Evolutionary conservation across 2,797 vertebrate species (phyloP), one percentile per base, ranked within the genome.

Genomic region (Epinephelus coioides): DNA sequence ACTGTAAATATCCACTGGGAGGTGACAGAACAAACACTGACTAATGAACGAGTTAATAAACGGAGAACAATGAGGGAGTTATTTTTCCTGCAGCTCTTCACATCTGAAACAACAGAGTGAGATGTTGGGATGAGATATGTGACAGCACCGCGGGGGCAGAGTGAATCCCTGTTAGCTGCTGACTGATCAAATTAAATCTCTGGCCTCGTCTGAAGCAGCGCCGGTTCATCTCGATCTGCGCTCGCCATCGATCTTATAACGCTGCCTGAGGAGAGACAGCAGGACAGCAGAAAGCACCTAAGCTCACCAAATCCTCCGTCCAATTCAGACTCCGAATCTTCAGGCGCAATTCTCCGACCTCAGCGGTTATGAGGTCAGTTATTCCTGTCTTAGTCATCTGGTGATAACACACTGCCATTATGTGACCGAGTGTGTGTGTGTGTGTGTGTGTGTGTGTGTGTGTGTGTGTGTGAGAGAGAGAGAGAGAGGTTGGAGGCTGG

Each of bases 321-420:
- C 74, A 72, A 78, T 87, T 82, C 74, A 79, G 66, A 9, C 65
- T 61, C 46, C 40, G 34, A 56, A 82, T 73, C 85, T 79, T 34
- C 70, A 82, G 69, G 51, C 5, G 19, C 64, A 56, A 23, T 63
- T 83, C 46, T 34, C 86, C 79, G 76, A 90, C 88, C 91, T 82
- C 54, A 2, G 83, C n/a, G 77, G 85, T 83, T 69, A 65, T 78
- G 85, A 82, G 81, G 84, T 87, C 66, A 78, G 53, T 85, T 82
- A 83, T 89, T 89, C 84, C 74, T 11, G 76, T 72, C 50, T 92
- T 85, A 86, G 83, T 93, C 91, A 93, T 69, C 68, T 25, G 80
- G 8, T 75, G 91, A 92, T 82, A 86, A 89, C 85, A 87, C 73
- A 56, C 83, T 88, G 81, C 81, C 49, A 82, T 91, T 83, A 82